These are phyloP conservation scores for Pluvianellus socialis DNA, from an alignment of 2,113 vertebrate species.

Conservation along the genomic window DNA sequence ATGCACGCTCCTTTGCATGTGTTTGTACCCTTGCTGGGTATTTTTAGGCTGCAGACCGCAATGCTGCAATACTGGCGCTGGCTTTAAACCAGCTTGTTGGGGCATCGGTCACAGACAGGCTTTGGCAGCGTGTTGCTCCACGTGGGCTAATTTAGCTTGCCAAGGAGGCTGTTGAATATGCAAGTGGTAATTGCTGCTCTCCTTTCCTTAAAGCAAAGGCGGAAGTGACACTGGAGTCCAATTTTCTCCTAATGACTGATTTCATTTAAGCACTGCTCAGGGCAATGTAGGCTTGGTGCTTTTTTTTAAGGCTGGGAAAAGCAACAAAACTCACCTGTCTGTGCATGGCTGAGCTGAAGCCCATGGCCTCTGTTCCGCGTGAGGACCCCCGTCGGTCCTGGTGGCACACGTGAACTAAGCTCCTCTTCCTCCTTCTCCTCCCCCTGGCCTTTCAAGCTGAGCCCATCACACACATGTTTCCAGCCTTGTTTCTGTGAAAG, in stretches of 20 bases:
- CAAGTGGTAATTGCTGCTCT: conserved; percentile 48
- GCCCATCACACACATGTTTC: background rate
- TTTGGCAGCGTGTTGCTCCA: conserved; percentile 14
- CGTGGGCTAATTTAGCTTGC: conserved; percentile 7
- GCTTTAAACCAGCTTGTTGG: conserved; percentile 26
- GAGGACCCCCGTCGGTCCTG: fast-evolving
- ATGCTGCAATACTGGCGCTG: background rate
- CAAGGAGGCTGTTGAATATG: conserved; percentile 56
- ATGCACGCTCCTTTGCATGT: background rate
- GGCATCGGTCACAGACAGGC: conserved; percentile 31
- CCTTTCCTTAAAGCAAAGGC: conserved; percentile 44
- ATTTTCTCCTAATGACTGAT: conserved; percentile 59
- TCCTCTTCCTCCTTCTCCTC: background rate
- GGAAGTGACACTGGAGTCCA: conserved; percentile 18
- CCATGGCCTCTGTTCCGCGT: background rate
- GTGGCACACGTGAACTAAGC: fast-evolving
- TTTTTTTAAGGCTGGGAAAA: background rate
- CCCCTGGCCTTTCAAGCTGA: background rate
- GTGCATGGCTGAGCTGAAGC: background rate
- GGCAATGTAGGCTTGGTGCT: background rate
- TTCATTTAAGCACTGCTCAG: conserved; percentile 39
- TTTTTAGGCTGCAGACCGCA: conserved; percentile 50
- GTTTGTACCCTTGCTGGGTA: conserved; percentile 14
- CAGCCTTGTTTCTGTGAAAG: background rate
- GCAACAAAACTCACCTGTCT: background rate